Evolutionary conservation across 2,888 invertebrate species (phyloP).

Genomic region (Psococerastis gibbosa): DNA sequence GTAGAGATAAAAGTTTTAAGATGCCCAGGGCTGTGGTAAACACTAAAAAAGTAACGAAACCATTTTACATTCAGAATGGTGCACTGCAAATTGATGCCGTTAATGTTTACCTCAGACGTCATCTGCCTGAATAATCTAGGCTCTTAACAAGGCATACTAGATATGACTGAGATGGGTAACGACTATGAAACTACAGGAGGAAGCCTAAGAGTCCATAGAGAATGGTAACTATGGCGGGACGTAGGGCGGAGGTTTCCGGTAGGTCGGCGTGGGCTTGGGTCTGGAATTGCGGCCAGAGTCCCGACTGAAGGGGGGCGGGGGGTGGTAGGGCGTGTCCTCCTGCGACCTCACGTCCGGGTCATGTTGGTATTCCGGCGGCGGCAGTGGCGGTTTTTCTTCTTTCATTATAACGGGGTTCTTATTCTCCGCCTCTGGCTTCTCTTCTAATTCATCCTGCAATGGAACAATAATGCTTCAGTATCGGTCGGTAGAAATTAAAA

Average conservation of each 20-base stretch:
- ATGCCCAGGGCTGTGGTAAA: too few relatives aligned
- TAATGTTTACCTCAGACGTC: too few relatives aligned
- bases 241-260: slow-evolving; percentile 91
- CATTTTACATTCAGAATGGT: too few relatives aligned
- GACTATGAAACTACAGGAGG: too few relatives aligned
- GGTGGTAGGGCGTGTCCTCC: slow-evolving; percentile 64
- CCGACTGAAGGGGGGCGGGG: slow-evolving; percentile 57
- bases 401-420: slow-evolving; percentile 87
- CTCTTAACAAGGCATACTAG: too few relatives aligned
- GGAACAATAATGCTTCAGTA: slow-evolving; percentile 3
- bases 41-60: too few relatives aligned
- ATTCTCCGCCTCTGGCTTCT: slow-evolving; percentile 73
- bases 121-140: too few relatives aligned
- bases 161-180: too few relatives aligned
- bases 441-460: slow-evolving; percentile 71
- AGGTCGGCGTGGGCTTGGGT: slow-evolving; percentile 73
- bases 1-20: too few relatives aligned
- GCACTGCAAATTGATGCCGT: too few relatives aligned
- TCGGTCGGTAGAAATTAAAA: neutral
- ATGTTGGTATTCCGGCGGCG: slow-evolving; percentile 64
- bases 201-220: too few relatives aligned
- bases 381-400: slow-evolving; percentile 83
- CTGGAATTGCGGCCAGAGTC: slow-evolving; percentile 53
- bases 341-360: too few relatives aligned
- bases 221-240: slow-evolving; percentile 96